Percentiles rank a stretch among this genome's conserved stretches.
Conservation (phyloP, 2,888 invertebrate genomes). For the Venusia cambrica region DNA sequence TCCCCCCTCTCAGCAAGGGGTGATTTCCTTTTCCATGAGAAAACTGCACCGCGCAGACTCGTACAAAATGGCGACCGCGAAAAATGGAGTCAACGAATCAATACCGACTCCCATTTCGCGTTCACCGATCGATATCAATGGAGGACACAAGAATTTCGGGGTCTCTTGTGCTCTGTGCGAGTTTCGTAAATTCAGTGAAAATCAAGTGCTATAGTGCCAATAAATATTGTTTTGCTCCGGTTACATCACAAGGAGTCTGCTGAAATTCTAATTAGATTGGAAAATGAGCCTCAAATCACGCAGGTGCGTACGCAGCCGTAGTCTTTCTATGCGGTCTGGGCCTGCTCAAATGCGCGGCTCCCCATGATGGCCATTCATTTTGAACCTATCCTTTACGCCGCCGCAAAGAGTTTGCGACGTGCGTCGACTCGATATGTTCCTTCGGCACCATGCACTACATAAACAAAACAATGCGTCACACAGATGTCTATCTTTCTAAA, state of each 20-base stretch:
- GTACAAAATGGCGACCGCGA: constrained; percentile 84
- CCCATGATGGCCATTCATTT: constrained; percentile 79
- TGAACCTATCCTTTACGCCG: constrained; percentile 79
- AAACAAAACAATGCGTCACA: constrained; percentile 66
- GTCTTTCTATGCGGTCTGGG: constrained; percentile 92
- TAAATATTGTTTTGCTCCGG: constrained; percentile 74
- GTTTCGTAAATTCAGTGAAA: constrained; percentile 66
- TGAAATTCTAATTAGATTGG: constrained; percentile 68
- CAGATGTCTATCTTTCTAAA: constrained; percentile 27
- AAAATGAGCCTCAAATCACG: constrained; percentile 84
- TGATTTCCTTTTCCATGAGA: constrained; percentile 75
- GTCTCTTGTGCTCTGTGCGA: constrained; percentile 65
- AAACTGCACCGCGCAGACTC: constrained; percentile 84
- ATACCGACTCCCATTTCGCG: constrained; percentile 66
- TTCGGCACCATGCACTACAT: constrained; percentile 61
- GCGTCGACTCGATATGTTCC: constrained; percentile 66
- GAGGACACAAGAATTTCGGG: constrained; percentile 76
- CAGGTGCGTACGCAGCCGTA: constrained; percentile 99
- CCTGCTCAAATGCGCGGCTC: constrained; percentile 88
- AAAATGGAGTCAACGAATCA: constrained; percentile 76
- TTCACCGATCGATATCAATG: constrained; percentile 85
- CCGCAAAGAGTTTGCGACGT: constrained; percentile 78
- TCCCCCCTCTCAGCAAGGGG: constrained; percentile 75
- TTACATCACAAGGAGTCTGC: constrained; percentile 75
- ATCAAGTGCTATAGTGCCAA: constrained; percentile 63